These are phyloP conservation scores for Centruroides sculpturatus DNA, from an alignment of 1,140 invertebrate genomes.

Conservation along the genomic window DNA sequence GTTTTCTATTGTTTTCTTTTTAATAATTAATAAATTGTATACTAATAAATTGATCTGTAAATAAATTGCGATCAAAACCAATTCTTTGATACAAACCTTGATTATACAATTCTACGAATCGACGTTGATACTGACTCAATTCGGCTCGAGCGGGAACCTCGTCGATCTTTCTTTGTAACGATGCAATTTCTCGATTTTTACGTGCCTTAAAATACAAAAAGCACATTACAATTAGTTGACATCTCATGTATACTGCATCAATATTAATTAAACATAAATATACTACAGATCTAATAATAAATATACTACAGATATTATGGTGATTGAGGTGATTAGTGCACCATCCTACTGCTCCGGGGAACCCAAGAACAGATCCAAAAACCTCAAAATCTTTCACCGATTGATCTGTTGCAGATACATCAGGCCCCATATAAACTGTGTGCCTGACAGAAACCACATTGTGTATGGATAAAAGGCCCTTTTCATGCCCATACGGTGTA, in stretches of 20 bases:
- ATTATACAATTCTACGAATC: constrained; percentile 92
- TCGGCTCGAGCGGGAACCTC: constrained; percentile 83
- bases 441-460: no score
- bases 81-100: constrained; percentile 46
- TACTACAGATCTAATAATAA: background rate
- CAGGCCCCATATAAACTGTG: no score
- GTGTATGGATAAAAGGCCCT: no score
- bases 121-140: constrained; percentile 81
- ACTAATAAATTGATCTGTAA: no score
- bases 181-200: constrained; percentile 64
- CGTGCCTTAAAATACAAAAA: constrained; percentile 39
- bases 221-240: background rate
- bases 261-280: background rate
- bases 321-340: no score
- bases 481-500: no score
- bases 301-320: background rate
- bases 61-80: no score
- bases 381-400: no score
- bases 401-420: no score
- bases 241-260: background rate
- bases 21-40: no score
- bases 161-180: constrained; percentile 63
- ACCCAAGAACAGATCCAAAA: no score
- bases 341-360: background rate
- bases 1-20: no score